Evolutionary conservation across 2,797 vertebrate genomes (phyloP).

Genomic region (Crocidura indochinensis): DNA sequence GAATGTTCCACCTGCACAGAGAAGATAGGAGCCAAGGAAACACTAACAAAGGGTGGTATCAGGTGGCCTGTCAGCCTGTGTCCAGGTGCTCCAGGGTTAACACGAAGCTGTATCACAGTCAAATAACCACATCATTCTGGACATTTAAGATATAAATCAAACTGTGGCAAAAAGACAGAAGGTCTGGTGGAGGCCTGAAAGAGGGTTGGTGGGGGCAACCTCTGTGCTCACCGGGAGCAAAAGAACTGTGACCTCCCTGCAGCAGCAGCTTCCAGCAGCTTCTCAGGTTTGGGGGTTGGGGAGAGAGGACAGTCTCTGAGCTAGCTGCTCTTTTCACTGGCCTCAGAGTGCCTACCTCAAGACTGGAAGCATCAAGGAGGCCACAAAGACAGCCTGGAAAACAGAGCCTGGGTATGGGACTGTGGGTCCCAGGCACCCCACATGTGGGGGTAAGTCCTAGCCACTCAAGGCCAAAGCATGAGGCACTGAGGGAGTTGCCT

Average conservation of each 20-base stretch:
- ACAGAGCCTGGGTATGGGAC: too few relatives aligned
- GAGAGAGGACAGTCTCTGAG: neutral
- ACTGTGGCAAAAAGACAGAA: neutral
- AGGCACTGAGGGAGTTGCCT: too few relatives aligned
- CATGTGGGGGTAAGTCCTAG: too few relatives aligned
- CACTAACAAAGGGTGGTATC: fast-evolving
- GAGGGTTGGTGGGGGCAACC: too few relatives aligned
- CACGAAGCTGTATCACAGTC: neutral
- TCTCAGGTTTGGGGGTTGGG: neutral
- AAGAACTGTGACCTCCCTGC: too few relatives aligned
- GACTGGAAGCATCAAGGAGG: too few relatives aligned
- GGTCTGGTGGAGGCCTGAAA: neutral
- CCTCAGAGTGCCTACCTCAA: too few relatives aligned
- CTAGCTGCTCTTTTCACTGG: neutral
- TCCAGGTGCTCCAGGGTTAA: fast-evolving
- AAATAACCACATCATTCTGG: neutral
- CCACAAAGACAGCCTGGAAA: too few relatives aligned
- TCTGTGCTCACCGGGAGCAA: neutral
- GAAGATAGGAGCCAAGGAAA: neutral
- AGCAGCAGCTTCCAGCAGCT: neutral
- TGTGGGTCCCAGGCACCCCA: too few relatives aligned
- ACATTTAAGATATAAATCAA: neutral
- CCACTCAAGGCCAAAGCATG: too few relatives aligned
- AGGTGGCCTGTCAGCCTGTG: neutral
- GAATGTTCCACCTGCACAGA: neutral